Conservation (phyloP, 2,797 vertebrate genomes). For the Otolemur crassicaudatus region DNA sequence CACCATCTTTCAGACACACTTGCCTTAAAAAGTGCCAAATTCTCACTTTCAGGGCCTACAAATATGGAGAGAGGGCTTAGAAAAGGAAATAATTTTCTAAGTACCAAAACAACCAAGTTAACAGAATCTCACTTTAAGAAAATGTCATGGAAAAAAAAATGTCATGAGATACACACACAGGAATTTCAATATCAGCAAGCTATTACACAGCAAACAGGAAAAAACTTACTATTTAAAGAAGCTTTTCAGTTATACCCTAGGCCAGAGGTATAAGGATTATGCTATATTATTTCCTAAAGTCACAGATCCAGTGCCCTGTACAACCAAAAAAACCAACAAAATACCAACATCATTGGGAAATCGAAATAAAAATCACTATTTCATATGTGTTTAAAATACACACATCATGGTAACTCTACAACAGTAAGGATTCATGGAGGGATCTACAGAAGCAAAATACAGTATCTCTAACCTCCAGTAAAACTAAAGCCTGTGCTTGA, state of each 20-base stretch:
- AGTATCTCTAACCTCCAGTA: not conserved
- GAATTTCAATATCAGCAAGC: constrained; percentile 26
- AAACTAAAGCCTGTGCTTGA: constrained; percentile 11
- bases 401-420: not conserved
- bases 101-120: constrained; percentile 8
- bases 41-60: not conserved
- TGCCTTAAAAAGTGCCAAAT: not conserved
- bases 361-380: constrained; percentile 38
- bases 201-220: constrained; percentile 2
- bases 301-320: not conserved
- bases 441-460: not conserved
- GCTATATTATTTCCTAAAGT: constrained; percentile 17
- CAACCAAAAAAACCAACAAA: constrained; percentile 41
- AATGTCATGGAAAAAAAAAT: constrained; percentile 15
- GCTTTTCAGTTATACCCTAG: not conserved
- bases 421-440: not conserved
- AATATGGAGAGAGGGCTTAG: not conserved
- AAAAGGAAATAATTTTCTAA: constrained; percentile 35
- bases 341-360: constrained; percentile 19
- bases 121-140: constrained; percentile 46
- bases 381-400: constrained; percentile 15
- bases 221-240: constrained; percentile 15
- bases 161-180: not conserved
- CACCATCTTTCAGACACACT: not conserved
- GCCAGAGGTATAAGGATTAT: not conserved